Conservation (phyloP, 2,797 vertebrate species). For the Hipposideros larvatus region DNA sequence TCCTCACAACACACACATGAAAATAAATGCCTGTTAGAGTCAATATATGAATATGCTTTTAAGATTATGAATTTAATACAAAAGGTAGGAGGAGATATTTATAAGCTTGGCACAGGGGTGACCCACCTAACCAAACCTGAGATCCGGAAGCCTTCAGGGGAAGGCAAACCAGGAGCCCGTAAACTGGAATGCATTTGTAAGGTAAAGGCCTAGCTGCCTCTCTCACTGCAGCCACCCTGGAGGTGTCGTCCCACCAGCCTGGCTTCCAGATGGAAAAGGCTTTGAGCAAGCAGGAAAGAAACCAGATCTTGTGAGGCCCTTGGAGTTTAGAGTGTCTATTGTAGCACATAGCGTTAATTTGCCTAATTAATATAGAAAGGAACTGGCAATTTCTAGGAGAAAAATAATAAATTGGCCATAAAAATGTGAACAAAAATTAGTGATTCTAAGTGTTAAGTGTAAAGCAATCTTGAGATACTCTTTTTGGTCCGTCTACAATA, state of each 20-base stretch:
- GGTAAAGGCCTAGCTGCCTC: not conserved
- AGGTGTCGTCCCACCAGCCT: accelerated
- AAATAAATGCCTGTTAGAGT: not conserved
- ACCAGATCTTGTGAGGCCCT: not conserved
- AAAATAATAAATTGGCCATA: not conserved
- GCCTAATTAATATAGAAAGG: not conserved
- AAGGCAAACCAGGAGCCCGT: not conserved
- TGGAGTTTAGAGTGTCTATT: not conserved
- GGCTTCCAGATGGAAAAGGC: not conserved
- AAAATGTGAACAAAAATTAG: not conserved
- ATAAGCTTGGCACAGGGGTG: not conserved
- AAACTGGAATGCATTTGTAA: not conserved
- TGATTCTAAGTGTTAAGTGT: not conserved
- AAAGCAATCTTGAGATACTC: not conserved
- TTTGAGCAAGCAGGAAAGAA: not conserved
- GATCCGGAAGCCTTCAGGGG: not conserved
- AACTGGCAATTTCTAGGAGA: not conserved
- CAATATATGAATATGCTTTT: not conserved
- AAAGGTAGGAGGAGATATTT: not conserved
- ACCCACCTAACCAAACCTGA: not conserved
- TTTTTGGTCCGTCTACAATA: not conserved
- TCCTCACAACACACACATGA: not conserved
- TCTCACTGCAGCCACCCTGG: not conserved
- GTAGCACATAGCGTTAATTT: not conserved
- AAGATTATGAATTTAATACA: not conserved